Evolutionary conservation across 2,113 vertebrate species (phyloP).

Genomic region (Rhodinocichla rosea): DNA sequence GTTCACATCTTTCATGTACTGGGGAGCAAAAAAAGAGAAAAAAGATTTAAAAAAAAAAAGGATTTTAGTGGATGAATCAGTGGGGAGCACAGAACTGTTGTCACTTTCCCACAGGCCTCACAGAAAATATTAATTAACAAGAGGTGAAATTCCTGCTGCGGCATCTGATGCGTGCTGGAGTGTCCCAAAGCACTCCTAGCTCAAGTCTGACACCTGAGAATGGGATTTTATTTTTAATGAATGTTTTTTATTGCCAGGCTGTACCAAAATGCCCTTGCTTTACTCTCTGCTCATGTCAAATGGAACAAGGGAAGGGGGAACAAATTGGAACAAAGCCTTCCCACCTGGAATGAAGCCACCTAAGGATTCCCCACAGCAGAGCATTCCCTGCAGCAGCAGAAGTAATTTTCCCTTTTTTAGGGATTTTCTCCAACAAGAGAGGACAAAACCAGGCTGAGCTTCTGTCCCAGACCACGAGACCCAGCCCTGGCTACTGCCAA

Average conservation of each 20-base stretch:
- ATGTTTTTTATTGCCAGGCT: background rate
- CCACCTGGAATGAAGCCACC: background rate
- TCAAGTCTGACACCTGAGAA: background rate
- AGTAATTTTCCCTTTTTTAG: background rate
- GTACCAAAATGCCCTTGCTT: background rate
- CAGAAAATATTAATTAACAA: background rate
- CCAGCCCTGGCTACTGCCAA: background rate
- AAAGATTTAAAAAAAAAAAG: background rate
- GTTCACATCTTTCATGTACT: constrained; percentile 93
- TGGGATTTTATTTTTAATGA: background rate
- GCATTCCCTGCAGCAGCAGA: background rate
- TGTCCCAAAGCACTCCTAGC: background rate
- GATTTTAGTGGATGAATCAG: background rate
- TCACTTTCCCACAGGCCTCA: background rate
- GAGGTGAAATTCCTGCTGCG: background rate
- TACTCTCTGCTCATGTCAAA: background rate
- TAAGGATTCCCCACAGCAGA: background rate
- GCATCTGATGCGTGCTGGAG: background rate
- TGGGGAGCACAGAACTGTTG: background rate
- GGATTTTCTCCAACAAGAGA: background rate
- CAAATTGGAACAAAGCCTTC: background rate
- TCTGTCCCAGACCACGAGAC: accelerated
- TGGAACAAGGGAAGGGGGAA: background rate
- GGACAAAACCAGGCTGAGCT: background rate
- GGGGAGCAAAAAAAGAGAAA: background rate